Base-by-base conservation (phyloP, 2,888 invertebrate species). In the Eupithecia subumbrata region DNA sequence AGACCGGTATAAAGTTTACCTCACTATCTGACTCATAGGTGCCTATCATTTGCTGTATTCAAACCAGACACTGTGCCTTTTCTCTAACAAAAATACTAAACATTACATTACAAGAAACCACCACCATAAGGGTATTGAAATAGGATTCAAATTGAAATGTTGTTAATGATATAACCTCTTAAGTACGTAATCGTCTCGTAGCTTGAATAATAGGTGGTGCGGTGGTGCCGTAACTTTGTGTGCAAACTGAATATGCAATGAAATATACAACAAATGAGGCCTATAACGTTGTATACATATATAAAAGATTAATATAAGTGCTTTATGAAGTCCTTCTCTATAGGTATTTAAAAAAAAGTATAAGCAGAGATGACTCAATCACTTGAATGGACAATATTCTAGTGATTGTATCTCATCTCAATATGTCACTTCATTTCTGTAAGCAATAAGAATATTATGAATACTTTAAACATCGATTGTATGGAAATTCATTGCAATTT, bases 131-230 rank as follows among this genome's bases (percentile, higher is more conserved):
- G 0, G 12, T 16, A 30, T 43, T 52, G 63, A 9, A 8, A 80
- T 87, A 86, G 84, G 84, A 85, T 83, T 80, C 76, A 85, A 79
- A 87, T 85, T 89, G 68, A 79, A 77, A 56, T 84, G 78, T 67
- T 78, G 43, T 22, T 25, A 73, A 78, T 78, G 80, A 81, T 80
- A 77, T 80, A 83, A 81, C 78, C 85, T 87, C 83, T 84, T 82
- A 75, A 79, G 83, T 81, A 86, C 87, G 89, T 90, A 91, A 91
- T 90, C 85, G 88, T 86, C 87, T 88, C 87, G 88, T 87, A 83
- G 89, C 89, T 89, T 88, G 91, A 92, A 92, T 92, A 91, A 91
- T 91, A 84, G 84, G 78, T 82, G 82, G 85, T 91, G 89, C 88
- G 84, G 77, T 82, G 82, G 85, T 92, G 89, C 88, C 86, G 91